phyloP scores from a whole-genome alignment of 2,113 vertebrate genomes.

The Oreochromis spilurus region DNA sequence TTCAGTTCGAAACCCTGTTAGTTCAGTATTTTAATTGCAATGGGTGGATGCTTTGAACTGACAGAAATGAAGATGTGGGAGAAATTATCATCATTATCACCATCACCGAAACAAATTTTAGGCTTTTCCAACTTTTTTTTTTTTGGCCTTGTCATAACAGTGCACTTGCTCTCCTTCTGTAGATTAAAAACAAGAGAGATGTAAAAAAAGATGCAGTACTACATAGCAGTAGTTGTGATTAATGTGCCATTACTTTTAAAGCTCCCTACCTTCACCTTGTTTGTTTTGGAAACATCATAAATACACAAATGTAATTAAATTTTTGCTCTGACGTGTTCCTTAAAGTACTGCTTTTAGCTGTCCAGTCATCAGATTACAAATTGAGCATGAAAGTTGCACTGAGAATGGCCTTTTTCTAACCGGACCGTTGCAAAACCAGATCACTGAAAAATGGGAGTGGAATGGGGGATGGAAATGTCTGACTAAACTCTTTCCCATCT shows the following conservation, averaged over 20 bases:
- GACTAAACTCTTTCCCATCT: background rate
- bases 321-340: background rate
- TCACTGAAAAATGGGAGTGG: background rate
- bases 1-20: background rate
- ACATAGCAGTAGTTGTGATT: background rate
- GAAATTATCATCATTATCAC: background rate
- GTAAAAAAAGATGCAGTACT: background rate
- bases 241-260: background rate
- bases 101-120: background rate
- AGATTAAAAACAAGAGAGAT: background rate
- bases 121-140: background rate
- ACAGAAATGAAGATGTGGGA: background rate
- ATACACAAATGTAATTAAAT: background rate
- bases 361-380: background rate
- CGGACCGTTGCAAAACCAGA: background rate
- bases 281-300: background rate
- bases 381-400: background rate
- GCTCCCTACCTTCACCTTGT: background rate
- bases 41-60: background rate
- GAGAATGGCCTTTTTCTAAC: background rate
- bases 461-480: background rate
- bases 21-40: background rate
- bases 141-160: background rate
- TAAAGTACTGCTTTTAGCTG: background rate
- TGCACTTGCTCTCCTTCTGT: background rate